A percentile compares a stretch with the other conserved stretches of the same genome.
phyloP scores from a whole-genome alignment of 2,113 vertebrate species.

The Condylura cristata region DNA sequence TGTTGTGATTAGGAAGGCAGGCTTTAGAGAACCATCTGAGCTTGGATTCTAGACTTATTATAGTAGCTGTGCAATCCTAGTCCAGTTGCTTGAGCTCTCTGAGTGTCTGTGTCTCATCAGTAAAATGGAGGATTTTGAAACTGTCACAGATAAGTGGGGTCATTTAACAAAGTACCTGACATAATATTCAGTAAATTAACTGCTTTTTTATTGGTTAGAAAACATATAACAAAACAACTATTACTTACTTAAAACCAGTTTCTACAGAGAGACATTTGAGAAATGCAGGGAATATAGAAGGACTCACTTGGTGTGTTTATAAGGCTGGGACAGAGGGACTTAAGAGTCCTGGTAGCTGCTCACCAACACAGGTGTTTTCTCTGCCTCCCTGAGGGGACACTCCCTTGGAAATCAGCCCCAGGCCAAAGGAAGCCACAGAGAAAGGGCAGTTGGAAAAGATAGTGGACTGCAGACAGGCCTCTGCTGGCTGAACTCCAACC shows the following conservation, averaged over 20 bases:
- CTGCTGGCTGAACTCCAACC: not conserved
- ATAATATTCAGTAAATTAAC: not conserved
- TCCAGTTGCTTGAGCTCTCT: not conserved
- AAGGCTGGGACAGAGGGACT: not conserved
- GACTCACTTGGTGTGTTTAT: not conserved
- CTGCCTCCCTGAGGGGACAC: not conserved
- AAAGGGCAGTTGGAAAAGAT: not conserved
- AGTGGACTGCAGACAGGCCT: not conserved
- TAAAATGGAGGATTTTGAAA: not conserved
- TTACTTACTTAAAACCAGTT: not conserved
- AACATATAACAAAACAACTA: not conserved
- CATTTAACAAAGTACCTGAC: not conserved
- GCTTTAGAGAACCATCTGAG: not conserved
- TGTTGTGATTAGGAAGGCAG: not conserved
- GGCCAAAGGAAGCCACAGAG: not conserved
- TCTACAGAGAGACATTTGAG: not conserved
- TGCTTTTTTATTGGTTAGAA: not conserved
- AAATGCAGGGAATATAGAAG: not conserved
- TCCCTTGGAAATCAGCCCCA: not conserved
- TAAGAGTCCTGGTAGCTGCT: not conserved
- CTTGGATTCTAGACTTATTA: too few species aligned
- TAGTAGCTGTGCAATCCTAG: not conserved
- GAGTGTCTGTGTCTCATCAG: not conserved
- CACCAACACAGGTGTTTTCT: not conserved
- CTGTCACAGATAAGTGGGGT: not conserved